phyloP scores from a whole-genome alignment of 92 coral and sea anemone genomes.

The Phenganax stokvisi region DNA sequence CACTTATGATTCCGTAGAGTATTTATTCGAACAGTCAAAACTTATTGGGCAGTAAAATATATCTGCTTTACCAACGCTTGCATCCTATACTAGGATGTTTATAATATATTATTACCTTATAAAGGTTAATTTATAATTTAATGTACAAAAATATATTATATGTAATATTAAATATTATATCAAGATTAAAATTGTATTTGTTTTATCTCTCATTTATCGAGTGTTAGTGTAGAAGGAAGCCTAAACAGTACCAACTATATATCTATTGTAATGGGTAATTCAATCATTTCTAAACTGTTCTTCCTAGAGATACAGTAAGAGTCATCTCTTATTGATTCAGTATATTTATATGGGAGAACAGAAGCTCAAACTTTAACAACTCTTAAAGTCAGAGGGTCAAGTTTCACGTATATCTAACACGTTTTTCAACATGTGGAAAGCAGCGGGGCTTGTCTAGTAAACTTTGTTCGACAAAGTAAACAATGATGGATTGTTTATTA shows the following conservation, averaged over 20 bases:
- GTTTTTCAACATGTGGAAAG: neutral
- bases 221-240: too few relatives aligned
- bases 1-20: too few relatives aligned
- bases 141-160: slow-evolving; percentile 11
- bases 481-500: neutral
- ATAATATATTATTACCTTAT: slow-evolving; percentile 14
- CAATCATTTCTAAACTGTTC: too few relatives aligned
- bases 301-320: too few relatives aligned
- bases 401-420: neutral
- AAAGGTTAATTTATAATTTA: slow-evolving; percentile 32
- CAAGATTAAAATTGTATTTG: neutral
- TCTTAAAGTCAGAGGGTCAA: too few relatives aligned
- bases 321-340: too few relatives aligned
- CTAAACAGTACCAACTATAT: too few relatives aligned
- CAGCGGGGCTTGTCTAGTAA: neutral
- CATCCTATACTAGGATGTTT: neutral
- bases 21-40: too few relatives aligned
- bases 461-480: neutral
- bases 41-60: neutral
- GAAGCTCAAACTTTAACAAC: too few relatives aligned
- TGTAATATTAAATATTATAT: slow-evolving; percentile 13
- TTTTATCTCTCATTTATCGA: neutral
- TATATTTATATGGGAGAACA: too few relatives aligned
- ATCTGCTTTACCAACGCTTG: neutral
- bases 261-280: too few relatives aligned